Evolutionary conservation across 2,888 invertebrate species (phyloP).

Genomic region (Nomada fucata): DNA sequence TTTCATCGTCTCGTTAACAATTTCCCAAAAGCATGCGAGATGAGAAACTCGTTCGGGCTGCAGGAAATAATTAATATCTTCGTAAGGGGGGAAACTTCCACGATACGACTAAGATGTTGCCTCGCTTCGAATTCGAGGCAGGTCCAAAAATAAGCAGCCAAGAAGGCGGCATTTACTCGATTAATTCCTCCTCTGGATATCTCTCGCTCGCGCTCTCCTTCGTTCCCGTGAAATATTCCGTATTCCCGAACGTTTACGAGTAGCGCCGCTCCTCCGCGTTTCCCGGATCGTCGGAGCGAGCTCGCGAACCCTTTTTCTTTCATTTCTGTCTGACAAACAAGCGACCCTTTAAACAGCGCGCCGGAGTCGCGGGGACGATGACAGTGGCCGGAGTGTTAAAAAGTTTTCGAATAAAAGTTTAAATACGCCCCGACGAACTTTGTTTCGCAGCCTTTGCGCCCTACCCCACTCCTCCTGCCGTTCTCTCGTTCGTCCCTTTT

Average conservation of each 20-base stretch:
- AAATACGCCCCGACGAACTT: conserved; percentile 81
- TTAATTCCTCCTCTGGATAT: conserved; percentile 41
- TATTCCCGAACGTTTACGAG: conserved; percentile 22
- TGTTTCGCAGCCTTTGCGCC: conserved; percentile 69
- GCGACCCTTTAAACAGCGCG: conserved; percentile 56
- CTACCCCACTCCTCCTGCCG: background rate
- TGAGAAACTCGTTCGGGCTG: background rate
- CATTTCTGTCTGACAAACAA: conserved; percentile 64
- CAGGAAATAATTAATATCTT: conserved; percentile 46
- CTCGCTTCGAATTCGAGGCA: background rate
- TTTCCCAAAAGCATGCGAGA: conserved; percentile 38
- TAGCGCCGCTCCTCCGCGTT: background rate
- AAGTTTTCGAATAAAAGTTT: conserved; percentile 84
- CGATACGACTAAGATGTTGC: conserved; percentile 10
- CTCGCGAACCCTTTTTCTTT: background rate
- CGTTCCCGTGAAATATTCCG: conserved; percentile 18
- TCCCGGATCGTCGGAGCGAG: background rate
- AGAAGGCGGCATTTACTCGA: conserved; percentile 41
- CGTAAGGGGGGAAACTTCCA: background rate
- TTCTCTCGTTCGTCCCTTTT: background rate
- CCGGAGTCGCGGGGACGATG: background rate
- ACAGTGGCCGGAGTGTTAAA: conserved; percentile 70
- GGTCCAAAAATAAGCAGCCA: conserved; percentile 31
- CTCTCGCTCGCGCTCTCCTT: conserved; percentile 3
- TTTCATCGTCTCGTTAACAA: conserved; percentile 35